Evolutionary conservation across 2,113 vertebrate species (phyloP), one percentile per base, ranked within the genome.

Genomic region (Calcarius ornatus): DNA sequence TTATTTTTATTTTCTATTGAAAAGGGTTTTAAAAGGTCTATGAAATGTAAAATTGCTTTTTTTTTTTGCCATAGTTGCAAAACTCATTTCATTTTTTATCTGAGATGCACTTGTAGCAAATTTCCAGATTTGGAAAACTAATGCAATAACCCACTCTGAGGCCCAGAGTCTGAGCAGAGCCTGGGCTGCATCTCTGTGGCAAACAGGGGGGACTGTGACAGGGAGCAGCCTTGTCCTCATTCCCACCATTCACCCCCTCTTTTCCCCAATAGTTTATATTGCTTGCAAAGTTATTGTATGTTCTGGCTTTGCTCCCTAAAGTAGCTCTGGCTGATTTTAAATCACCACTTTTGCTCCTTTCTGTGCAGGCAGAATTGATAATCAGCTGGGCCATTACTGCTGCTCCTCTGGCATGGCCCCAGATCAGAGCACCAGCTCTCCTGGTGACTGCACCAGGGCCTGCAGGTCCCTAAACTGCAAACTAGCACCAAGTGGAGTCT

Each of bases 1-100:
- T 96, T 96, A 96, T 90, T 96, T 97, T 96, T 95, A 95, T 95
- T 96, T 94, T 96, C 93, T 88, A 81, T 96, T 96, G 90, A 92
- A 96, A 97, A 71, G 15, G 30, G 57, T 24, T 96, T 96, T 96
- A 65, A 96, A 94, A 90, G 90, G 76, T 63, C 95, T 92, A 84
- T 92, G 95, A 96, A 97, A 96, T 65, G 48, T 84, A 94, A 92
- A 96, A 96, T 96, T 95, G 90, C 92, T 95, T 95, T 97, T 89
- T 88, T 86, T 95, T 89, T 88, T 86, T 95, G 88, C 92, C 83
- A 51, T 83, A 88, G 82, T 95, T 90, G 93, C 88, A 93, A 94
- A 94, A 86, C 92, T 96, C 93, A 68, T 93, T 97, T 95, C 85
- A 90, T 7, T 86, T 93, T 96, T 86, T 88, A 81, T 94, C 94